Conservation (phyloP, 2,797 vertebrate species). For the Eptatretus atami region DNA sequence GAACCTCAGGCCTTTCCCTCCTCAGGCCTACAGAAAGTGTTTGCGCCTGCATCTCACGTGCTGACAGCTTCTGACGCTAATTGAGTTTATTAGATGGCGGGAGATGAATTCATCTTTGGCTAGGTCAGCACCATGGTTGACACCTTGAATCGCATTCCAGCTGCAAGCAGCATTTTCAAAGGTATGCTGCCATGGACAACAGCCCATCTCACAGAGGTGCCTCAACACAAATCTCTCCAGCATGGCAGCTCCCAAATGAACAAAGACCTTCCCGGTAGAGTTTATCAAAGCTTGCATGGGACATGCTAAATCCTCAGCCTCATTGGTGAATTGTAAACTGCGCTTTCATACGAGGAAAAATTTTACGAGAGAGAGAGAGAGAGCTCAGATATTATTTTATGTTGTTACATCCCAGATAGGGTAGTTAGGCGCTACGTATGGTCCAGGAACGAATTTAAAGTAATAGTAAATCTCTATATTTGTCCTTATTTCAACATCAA, state of each 20-base stretch:
- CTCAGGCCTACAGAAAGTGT: conserved; percentile 4
- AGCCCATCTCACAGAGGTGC: conserved; percentile 3
- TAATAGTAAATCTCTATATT: too few relatives aligned
- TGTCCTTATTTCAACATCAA: too few relatives aligned
- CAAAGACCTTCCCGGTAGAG: not conserved
- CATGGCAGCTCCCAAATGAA: not conserved
- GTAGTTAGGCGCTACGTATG: too few relatives aligned
- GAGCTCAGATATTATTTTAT: too few relatives aligned
- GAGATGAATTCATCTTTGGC: conserved; percentile 6
- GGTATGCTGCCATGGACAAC: conserved; percentile 3
- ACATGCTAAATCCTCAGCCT: not conserved
- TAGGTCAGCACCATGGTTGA: conserved; percentile 4
- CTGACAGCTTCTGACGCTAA: conserved; percentile 4
- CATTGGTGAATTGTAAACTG: too few relatives aligned
- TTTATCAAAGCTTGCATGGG: not conserved
- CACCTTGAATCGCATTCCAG: conserved; percentile 5
- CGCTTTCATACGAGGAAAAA: too few relatives aligned
- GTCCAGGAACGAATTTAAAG: too few relatives aligned
- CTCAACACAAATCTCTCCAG: not conserved
- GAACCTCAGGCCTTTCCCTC: not conserved
- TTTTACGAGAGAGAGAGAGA: too few relatives aligned
- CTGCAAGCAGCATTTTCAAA: conserved; percentile 5
- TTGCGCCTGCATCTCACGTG: conserved; percentile 4
- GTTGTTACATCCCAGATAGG: too few relatives aligned
- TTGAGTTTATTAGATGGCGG: conserved; percentile 5